Evolutionary conservation across 2,113 vertebrate genomes (phyloP).

Genomic region (Sinocyclocheilus anophthalmus): DNA sequence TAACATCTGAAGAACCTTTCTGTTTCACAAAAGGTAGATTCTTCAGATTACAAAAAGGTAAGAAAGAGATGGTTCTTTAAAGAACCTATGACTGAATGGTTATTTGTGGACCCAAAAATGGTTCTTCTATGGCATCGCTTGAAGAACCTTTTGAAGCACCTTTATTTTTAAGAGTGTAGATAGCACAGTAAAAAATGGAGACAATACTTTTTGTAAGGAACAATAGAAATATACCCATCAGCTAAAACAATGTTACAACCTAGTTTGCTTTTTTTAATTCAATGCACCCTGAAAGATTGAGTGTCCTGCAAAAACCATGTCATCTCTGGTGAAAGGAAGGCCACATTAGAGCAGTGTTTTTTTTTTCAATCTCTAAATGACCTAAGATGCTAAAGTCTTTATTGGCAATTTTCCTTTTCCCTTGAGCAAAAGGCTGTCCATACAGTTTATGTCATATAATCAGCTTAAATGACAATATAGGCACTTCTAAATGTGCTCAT

Average conservation of each 20-base stretch:
- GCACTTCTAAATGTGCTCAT: background rate
- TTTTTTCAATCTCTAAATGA: conserved; percentile 33
- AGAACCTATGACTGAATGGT: no score
- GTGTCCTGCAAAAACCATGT: background rate
- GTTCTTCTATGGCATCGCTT: no score
- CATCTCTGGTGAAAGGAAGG: conserved; percentile 10
- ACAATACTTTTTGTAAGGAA: background rate
- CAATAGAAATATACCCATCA: conserved; percentile 8
- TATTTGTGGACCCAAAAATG: no score
- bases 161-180: background rate
- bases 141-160: no score
- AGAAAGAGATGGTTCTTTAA: no score
- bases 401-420: conserved; percentile 41
- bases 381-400: conserved; percentile 24
- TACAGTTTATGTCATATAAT: conserved; percentile 37
- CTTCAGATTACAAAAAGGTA: no score
- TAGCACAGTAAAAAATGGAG: conserved; percentile 3
- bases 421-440: conserved; percentile 7
- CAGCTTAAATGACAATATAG: conserved; percentile 36
- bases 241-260: conserved; percentile 20
- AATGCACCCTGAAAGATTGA: conserved; percentile 23
- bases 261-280: conserved; percentile 1
- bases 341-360: conserved; percentile 6
- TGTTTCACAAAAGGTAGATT: no score
- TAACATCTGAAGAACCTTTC: no score